These are phyloP conservation scores for Harlomillsia oculata DNA, from an alignment of 1,140 invertebrate genomes.

Conservation along the genomic window DNA sequence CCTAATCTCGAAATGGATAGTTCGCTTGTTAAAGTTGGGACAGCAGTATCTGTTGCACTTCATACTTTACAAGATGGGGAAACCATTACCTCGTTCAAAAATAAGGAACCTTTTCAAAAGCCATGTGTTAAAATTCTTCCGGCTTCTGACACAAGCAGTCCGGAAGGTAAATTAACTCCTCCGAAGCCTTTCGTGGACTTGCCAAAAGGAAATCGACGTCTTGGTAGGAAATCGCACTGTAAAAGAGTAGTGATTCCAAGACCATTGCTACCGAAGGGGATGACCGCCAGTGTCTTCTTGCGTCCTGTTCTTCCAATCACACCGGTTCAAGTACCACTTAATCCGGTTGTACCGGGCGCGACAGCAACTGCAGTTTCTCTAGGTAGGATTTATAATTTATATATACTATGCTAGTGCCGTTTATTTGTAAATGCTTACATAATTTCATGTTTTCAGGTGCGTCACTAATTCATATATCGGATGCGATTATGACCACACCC, in stretches of 20 bases:
- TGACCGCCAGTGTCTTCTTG: background rate
- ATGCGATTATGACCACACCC: too few species aligned
- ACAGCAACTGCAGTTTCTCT: background rate
- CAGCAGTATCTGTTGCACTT: too few species aligned
- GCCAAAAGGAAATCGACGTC: constrained; percentile 33
- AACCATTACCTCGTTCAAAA: background rate
- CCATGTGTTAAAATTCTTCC: background rate
- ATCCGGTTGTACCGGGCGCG: background rate
- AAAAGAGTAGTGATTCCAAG: constrained; percentile 26
- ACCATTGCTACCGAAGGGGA: constrained; percentile 25
- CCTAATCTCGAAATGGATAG: too few species aligned
- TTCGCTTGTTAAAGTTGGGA: too few species aligned
- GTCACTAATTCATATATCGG: too few species aligned
- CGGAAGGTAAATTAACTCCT: background rate
- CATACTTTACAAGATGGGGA: too few species aligned
- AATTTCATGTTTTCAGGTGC: too few species aligned
- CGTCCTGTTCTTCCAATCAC: background rate
- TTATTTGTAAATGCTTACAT: background rate
- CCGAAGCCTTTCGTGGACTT: constrained; percentile 27
- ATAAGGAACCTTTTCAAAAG: background rate
- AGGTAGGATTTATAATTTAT: background rate
- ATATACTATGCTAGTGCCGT: background rate
- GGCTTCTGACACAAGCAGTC: background rate
- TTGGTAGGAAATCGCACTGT: constrained; percentile 14
- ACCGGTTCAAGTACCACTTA: background rate